phyloP scores from a whole-genome alignment of 2,888 invertebrate genomes.

The Polyploca ridens region DNA sequence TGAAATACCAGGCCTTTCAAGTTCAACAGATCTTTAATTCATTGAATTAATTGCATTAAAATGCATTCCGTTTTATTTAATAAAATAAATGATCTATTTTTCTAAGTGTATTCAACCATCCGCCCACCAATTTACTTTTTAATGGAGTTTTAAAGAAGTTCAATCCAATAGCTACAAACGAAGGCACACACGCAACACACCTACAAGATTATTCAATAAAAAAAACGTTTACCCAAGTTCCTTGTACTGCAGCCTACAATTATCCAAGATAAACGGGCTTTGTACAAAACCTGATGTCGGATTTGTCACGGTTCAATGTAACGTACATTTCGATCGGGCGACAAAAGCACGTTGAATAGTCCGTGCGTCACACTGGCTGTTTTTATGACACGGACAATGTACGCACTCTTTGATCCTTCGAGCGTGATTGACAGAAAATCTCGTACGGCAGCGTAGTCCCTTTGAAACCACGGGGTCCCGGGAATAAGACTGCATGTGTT shows the following conservation, averaged over 20 bases:
- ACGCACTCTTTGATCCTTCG: slow-evolving; percentile 4
- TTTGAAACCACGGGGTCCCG: neutral
- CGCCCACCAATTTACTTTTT: neutral
- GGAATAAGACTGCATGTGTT: neutral
- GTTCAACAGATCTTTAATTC: neutral
- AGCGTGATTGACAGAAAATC: slow-evolving; percentile 4
- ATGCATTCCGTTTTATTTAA: neutral
- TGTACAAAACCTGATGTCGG: slow-evolving; percentile 6
- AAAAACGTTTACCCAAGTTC: slow-evolving; percentile 9
- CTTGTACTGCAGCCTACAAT: neutral
- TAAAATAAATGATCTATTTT: neutral
- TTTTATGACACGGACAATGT: slow-evolving; percentile 1
- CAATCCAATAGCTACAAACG: neutral
- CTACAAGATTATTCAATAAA: neutral
- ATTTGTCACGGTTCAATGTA: slow-evolving; percentile 11
- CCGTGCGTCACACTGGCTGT: neutral
- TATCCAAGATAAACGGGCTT: neutral
- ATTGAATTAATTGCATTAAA: neutral
- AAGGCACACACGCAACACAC: neutral
- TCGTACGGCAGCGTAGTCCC: neutral
- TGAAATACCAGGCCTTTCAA: neutral
- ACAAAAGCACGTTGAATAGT: neutral
- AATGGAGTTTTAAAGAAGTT: neutral
- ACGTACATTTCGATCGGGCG: slow-evolving; percentile 8
- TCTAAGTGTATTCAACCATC: neutral